These are phyloP conservation scores for Corynorhinus townsendii DNA, from an alignment of 2,113 vertebrate species.

Conservation along the genomic window DNA sequence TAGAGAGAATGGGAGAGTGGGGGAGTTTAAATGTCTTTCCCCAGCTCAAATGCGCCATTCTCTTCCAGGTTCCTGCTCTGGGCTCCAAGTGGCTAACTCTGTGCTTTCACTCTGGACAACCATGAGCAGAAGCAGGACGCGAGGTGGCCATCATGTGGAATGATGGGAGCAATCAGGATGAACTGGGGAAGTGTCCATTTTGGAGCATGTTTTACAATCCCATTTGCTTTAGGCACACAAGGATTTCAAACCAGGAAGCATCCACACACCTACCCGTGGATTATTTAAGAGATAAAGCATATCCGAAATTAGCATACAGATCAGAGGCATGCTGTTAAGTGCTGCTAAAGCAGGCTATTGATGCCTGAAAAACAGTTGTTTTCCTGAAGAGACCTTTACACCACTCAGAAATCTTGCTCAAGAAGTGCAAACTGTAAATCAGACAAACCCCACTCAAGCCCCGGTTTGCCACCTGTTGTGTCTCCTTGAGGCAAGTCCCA, in stretches of 20 bases:
- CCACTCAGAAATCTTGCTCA: background rate
- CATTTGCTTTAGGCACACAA: background rate
- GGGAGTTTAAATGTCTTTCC: background rate
- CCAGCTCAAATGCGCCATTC: background rate
- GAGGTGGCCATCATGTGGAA: background rate
- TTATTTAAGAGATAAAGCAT: conserved; percentile 2
- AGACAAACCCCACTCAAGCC: background rate
- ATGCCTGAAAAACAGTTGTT: background rate
- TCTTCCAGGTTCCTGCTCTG: background rate
- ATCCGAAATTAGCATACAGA: conserved; percentile 22
- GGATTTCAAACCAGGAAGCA: conserved; percentile 1
- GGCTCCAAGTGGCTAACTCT: background rate
- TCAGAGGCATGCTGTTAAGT: background rate
- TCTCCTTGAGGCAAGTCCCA: background rate
- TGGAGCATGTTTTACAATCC: background rate
- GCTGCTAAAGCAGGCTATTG: background rate
- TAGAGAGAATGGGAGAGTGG: background rate
- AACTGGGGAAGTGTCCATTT: background rate
- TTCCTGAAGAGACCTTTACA: background rate
- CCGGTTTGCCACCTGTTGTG: background rate
- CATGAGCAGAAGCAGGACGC: background rate
- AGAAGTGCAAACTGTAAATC: background rate
- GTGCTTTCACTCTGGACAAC: background rate
- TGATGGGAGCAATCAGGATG: background rate
- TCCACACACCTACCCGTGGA: background rate